These are phyloP conservation scores for Trichosurus vulpecula DNA, from an alignment of 2,797 vertebrate species.

Conservation along the genomic window DNA sequence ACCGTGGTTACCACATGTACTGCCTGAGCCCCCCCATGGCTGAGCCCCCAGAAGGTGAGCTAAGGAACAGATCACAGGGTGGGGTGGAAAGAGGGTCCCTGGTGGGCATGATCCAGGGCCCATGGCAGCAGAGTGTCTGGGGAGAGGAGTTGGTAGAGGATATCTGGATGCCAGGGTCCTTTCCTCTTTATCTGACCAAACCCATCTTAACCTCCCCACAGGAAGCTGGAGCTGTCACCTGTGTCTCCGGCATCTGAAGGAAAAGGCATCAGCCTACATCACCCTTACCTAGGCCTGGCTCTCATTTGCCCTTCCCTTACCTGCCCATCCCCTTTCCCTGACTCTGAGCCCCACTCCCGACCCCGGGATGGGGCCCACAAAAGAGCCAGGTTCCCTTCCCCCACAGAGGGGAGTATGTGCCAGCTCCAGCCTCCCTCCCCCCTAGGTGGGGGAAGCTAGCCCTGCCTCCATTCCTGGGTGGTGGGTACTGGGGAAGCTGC, in stretches of 20 bases:
- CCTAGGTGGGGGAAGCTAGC: slow-evolving; percentile 57
- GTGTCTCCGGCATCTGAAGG: slow-evolving; percentile 95
- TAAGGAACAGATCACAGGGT: neutral
- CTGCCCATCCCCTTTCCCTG: slow-evolving; percentile 46
- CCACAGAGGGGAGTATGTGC: slow-evolving; percentile 49
- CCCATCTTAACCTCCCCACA: slow-evolving; percentile 67
- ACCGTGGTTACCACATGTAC: slow-evolving; percentile 96
- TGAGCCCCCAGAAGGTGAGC: slow-evolving; percentile 94
- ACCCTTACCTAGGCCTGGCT: slow-evolving; percentile 91
- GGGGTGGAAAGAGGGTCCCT: neutral
- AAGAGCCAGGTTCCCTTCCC: slow-evolving; percentile 25
- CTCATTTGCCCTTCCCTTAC: slow-evolving; percentile 48
- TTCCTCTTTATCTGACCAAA: neutral
- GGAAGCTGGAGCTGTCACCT: slow-evolving; percentile 97
- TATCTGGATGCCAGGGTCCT: neutral
- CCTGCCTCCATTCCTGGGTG: slow-evolving; percentile 73
- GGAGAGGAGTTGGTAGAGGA: neutral
- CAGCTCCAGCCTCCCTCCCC: slow-evolving; percentile 18
- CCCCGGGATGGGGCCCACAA: neutral
- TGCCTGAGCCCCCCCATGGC: slow-evolving; percentile 95
- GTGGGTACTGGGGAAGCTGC: slow-evolving; percentile 75
- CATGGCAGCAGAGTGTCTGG: neutral
- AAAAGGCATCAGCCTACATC: slow-evolving; percentile 96
- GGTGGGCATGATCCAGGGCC: neutral
- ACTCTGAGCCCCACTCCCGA: neutral